Evolutionary conservation across 2,113 vertebrate genomes (phyloP).

Genomic region (Sarotherodon lohbergeri): DNA sequence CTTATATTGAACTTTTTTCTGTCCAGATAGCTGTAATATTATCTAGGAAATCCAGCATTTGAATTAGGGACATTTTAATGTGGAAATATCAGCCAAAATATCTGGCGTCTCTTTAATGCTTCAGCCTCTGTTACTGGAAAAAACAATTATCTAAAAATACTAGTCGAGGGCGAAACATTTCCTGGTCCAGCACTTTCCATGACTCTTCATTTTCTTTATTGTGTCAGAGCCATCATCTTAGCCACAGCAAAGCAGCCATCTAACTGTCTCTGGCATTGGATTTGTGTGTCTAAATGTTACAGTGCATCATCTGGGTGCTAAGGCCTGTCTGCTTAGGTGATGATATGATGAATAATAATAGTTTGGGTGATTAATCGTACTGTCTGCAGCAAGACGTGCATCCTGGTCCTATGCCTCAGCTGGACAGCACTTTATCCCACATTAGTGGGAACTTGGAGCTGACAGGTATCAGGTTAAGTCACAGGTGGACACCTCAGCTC

Average conservation of each 20-base stretch:
- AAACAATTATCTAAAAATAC: background rate
- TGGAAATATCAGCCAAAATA: background rate
- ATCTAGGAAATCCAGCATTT: background rate
- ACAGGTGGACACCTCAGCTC: background rate
- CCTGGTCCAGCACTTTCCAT: background rate
- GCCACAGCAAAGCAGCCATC: background rate
- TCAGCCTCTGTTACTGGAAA: background rate
- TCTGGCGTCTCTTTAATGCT: background rate
- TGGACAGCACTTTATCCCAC: slow-evolving; percentile 23
- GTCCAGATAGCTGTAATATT: background rate
- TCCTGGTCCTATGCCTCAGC: slow-evolving; percentile 20
- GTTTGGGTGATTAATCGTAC: background rate
- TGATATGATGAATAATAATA: slow-evolving; percentile 40
- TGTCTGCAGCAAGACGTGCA: background rate
- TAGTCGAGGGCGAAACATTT: background rate
- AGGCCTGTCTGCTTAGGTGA: background rate
- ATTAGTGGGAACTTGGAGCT: slow-evolving; percentile 32
- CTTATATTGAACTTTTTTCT: background rate
- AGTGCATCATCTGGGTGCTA: background rate
- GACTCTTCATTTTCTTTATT: background rate
- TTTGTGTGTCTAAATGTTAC: slow-evolving; percentile 1
- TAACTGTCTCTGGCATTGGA: background rate
- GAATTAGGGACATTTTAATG: background rate
- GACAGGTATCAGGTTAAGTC: slow-evolving; percentile 37
- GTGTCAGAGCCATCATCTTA: background rate